A percentile compares a stretch with the other conserved stretches of the same genome.
Evolutionary conservation across 2,888 invertebrate species (phyloP).

Genomic region (Amaurobius ferox): DNA sequence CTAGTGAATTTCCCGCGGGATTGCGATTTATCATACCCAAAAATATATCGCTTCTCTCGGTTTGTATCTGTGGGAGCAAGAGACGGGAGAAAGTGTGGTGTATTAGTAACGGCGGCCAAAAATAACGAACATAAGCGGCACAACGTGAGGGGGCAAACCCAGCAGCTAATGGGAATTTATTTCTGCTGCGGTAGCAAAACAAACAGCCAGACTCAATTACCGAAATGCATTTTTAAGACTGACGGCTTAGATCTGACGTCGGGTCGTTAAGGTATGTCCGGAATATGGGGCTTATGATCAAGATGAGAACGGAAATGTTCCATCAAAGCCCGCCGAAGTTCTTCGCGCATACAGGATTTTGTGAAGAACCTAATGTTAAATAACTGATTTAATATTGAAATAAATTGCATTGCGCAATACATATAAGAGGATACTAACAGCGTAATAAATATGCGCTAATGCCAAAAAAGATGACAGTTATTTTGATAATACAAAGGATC

Average conservation of each 20-base stretch:
- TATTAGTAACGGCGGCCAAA: slow-evolving; percentile 68
- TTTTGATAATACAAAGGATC: no score
- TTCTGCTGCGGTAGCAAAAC: slow-evolving; percentile 62
- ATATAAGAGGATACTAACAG: no score
- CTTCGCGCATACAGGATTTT: not conserved
- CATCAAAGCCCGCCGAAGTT: not conserved
- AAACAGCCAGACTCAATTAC: slow-evolving; percentile 62
- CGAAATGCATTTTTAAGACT: slow-evolving; percentile 24
- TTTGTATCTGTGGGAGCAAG: slow-evolving; percentile 33
- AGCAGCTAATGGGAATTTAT: slow-evolving; percentile 69
- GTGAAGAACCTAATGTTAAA: no score
- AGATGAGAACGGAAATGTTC: not conserved
- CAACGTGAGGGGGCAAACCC: slow-evolving; percentile 25
- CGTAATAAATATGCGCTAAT: no score
- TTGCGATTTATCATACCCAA: slow-evolving; percentile 58
- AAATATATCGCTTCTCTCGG: slow-evolving; percentile 54
- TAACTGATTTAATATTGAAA: no score
- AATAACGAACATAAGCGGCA: slow-evolving; percentile 54
- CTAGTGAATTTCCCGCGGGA: slow-evolving; percentile 48
- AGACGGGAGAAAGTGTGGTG: slow-evolving; percentile 30
- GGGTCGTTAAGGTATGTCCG: not conserved
- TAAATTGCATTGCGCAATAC: no score
- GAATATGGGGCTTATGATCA: not conserved
- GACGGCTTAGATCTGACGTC: not conserved
- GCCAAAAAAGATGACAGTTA: no score